Conservation (phyloP, 2,888 invertebrate species). For the Cenopis cana region DNA sequence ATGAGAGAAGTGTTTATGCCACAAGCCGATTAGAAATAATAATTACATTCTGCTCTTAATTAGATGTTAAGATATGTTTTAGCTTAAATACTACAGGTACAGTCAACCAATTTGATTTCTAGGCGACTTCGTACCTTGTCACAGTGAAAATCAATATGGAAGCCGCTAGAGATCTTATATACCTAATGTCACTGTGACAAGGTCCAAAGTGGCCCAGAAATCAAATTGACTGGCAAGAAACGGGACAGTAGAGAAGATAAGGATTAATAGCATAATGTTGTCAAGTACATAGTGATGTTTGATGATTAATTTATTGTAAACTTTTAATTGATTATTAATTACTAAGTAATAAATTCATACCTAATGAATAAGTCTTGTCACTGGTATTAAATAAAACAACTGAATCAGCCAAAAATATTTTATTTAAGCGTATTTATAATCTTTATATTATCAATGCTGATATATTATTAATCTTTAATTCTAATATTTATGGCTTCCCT, state of each 20-base stretch:
- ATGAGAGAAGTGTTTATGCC: no score
- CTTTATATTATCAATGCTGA: constrained; percentile 83
- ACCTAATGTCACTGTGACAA: no score
- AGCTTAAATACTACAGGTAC: background rate
- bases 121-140: no score
- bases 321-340: constrained; percentile 9
- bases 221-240: no score
- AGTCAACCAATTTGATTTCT: no score
- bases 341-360: background rate
- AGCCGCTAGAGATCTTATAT: no score
- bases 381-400: constrained; percentile 67
- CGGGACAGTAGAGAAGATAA: constrained; percentile 13
- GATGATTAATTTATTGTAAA: constrained; percentile 34
- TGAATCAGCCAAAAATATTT: constrained; percentile 84
- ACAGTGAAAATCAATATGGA: no score
- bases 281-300: constrained; percentile 1
- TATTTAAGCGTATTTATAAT: constrained; percentile 86
- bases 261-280: constrained; percentile 19
- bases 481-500: constrained; percentile 81
- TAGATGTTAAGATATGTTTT: constrained; percentile 18
- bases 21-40: constrained; percentile 1
- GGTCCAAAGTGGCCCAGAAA: no score
- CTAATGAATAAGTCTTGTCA: constrained; percentile 5
- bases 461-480: constrained; percentile 83
- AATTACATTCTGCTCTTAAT: constrained; percentile 10